Evolutionary conservation across 1,140 invertebrate genomes (phyloP).

Genomic region (Saccostrea cuccullata): DNA sequence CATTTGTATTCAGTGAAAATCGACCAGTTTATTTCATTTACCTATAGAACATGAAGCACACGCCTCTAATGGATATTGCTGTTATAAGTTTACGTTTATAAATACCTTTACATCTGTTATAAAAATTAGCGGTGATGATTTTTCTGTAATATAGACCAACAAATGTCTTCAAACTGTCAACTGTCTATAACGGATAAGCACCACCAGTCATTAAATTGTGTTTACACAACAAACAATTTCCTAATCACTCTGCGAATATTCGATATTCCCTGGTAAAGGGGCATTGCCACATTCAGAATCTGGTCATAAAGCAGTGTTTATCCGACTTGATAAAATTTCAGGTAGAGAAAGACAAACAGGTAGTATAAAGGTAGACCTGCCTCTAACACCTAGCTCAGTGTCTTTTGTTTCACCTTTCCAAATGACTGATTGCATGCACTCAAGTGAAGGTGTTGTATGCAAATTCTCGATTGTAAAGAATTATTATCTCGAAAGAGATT

Average conservation of each 20-base stretch:
- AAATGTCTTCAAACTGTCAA: neutral
- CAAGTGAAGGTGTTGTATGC: neutral
- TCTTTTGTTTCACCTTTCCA: neutral
- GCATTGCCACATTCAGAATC: neutral
- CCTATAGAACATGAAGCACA: neutral
- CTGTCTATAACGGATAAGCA: neutral
- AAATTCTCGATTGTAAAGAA: neutral
- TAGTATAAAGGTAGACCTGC: neutral
- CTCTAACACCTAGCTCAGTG: neutral
- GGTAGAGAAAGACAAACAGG: neutral
- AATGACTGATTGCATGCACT: neutral
- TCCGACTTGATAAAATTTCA: neutral
- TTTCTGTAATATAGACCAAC: neutral
- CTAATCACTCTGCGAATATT: neutral
- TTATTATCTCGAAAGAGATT: neutral
- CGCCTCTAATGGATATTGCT: neutral
- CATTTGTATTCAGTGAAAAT: slow-evolving; percentile 17
- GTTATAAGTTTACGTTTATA: neutral
- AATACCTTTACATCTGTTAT: neutral
- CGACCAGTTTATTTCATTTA: neutral
- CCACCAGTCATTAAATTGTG: neutral
- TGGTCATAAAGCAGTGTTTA: neutral
- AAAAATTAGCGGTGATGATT: neutral
- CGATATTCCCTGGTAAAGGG: neutral
- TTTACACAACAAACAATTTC: neutral